Base-by-base conservation (phyloP, 2,113 vertebrate species). In the Cavia porcellus region DNA sequence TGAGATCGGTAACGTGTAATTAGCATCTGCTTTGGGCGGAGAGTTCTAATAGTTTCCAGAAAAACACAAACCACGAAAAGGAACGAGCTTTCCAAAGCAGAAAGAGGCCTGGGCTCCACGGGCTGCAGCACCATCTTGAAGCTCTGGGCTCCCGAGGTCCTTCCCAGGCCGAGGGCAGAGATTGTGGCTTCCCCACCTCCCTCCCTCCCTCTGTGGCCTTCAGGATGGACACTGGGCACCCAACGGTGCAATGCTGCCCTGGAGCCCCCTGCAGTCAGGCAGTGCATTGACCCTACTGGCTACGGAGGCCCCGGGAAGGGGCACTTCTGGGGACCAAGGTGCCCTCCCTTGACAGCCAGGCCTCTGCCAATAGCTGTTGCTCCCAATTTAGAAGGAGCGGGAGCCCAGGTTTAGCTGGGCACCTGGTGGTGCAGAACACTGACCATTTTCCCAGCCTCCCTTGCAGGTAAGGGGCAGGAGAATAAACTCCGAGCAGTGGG, bases 31-130 rank as follows among this genome's bases (percentile, higher is more conserved):
- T 95, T 97, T 89, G 96, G 97, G 97, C 0, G 57, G 94, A 89
- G 95, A 94, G 74, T 96, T 98, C 97, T 93, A 97, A 96, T 93
- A 91, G 96, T 94, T 97, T 97, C 91, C 95, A 97, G 98, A 97
- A 97, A 97, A 97, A 96, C 88, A 94, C 20, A 6, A 90, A 89
- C 92, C 90, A 38, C 47, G 81, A 19, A 91, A 57, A 89, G 68
- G 19, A 45, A 72, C 3, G 25, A 28, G 8, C 66, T 92, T 94
- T 90, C 90, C 38, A n/a, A 79, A 92, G 68, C 83, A 70, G 55
- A 89, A 70, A 64, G 72, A 19, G 55, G 7, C 45, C 45, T 47
- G 59, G 66, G 74, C 62, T 47, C 66, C 9, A 59, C 7, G 6
- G 32, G 14, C 32, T 0, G 47, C 0, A 20, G 19, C 0, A 4